Evolutionary conservation across 2,113 vertebrate genomes (phyloP), one percentile per base, ranked within the genome.

Genomic region (Ciconia boyciana): DNA sequence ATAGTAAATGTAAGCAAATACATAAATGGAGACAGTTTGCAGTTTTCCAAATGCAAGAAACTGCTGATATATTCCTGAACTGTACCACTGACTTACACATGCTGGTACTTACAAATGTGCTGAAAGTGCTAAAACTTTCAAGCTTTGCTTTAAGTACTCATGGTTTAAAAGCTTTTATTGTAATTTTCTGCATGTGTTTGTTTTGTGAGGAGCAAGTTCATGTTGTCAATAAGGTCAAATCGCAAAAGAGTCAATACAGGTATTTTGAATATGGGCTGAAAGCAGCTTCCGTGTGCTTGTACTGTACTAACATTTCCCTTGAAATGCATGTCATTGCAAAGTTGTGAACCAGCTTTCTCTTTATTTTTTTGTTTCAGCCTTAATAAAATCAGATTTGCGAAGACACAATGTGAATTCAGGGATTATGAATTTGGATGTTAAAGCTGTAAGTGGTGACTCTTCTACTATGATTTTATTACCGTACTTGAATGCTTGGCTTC

Each of bases 321-420:
- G 54, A 52, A 66, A 22, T 57, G 16, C 4, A 7, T 26, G 36
- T 25, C 46, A 70, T 17, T 93, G 55, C 78, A 34, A 83, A 95
- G 29, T 49, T 76, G 39, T 68, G 29, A 95, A 81, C n/a, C 24
- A 70, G 6, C 25, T 88, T 87, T 85, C 28, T 54, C 29, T 78
- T 54, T 24, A 2, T 46, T 41, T 72, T 72, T 87, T 29, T 95
- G 13, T 97, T 97, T 57, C 96, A 99, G 99, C 98, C 49, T 98
- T 99, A 95, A 99, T 99, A 96, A 99, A 99, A 96, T 99, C 99
- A 20, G 99, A 99, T 62, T 97, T 99, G 95, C 99, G 98, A 97
- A 98, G 99, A 96, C 98, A 99, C 95, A 99, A 98, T 31, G 94
- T 99, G 87, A 99, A 99, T 96, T 96, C 97, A 60, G 97, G 98